Evolutionary conservation across 2,888 invertebrate species (phyloP).

Genomic region (Gastrophysa polygoni): DNA sequence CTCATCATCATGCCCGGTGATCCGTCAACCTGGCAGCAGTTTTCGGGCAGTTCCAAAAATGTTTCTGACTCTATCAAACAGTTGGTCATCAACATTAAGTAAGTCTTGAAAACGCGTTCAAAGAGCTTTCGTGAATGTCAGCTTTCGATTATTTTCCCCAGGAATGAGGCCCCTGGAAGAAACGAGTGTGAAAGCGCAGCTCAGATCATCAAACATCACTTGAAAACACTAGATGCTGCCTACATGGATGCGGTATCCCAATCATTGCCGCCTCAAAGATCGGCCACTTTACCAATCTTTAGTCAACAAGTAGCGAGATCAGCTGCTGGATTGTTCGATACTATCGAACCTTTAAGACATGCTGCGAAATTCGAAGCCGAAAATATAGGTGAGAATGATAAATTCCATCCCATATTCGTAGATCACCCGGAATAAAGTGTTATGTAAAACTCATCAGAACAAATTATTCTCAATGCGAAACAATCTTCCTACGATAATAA

Average conservation of each 20-base stretch:
- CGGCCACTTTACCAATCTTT: conserved; percentile 60
- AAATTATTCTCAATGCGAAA: too few relatives aligned
- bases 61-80: conserved; percentile 97
- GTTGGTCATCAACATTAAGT: conserved; percentile 84
- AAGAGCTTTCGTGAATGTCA: too few relatives aligned
- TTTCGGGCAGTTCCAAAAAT: conserved; percentile 92
- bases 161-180: conserved; percentile 96
- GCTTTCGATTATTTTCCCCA: too few relatives aligned
- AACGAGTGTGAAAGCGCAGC: conserved; percentile 88
- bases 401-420: too few relatives aligned
- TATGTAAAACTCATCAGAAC: too few relatives aligned
- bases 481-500: too few relatives aligned
- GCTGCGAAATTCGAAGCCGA: conserved; percentile 93
- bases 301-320: conserved; percentile 63
- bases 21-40: conserved; percentile 91
- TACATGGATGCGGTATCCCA: conserved; percentile 79
- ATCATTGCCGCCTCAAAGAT: conserved; percentile 49
- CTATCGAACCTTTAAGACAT: conserved; percentile 80
- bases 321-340: conserved; percentile 80
- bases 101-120: too few relatives aligned
- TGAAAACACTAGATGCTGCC: conserved; percentile 84
- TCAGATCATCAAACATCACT: conserved; percentile 74
- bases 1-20: conserved; percentile 89
- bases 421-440: too few relatives aligned
- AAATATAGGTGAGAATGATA: conserved; percentile 72